Base-by-base conservation (phyloP, 1,140 invertebrate species). In the Hypsibius dujardini region DNA sequence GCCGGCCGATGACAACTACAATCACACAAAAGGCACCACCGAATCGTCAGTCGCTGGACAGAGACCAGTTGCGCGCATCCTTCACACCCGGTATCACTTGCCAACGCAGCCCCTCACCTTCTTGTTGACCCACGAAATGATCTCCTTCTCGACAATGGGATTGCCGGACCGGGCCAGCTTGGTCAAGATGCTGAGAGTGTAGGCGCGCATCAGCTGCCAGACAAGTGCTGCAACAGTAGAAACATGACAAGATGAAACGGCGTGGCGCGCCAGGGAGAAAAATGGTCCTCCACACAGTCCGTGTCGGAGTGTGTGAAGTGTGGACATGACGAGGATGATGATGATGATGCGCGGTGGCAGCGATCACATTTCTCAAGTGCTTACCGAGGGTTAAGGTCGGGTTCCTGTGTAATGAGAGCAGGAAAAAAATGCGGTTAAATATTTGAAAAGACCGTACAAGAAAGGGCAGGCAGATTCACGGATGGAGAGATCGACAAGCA, bases 81-180 rank as follows among this genome's bases (percentile, higher is more conserved):
- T n/a, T n/a, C n/a, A n/a, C n/a, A n/a, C n/a, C n/a, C n/a, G n/a
- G 85, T 95, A 98, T 98, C 73, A 98, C 81, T 80, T 99, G 95
- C 95, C 95, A 99, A 69, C 98, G 93, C n/a, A 70, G 45, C 72
- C 45, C 60, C 73, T 73, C 74, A 98, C 83, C 77, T 95, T 96
- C n/a, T 85, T 86, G 78, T 98, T 98, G 2, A 92, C 94, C 95
- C 95, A 99, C 56, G 87, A 86, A 1, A 97, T 88, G 75, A 98
- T 97, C 81, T 96, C 91, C 76, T 88, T 89, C 77, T 99, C 95
- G 40, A 93, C 89, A 73, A 95, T 88, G 1, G 90, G 87, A 78
- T 85, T 89, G 72, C 89, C 90, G 28, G 87, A 88, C 76, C 90
- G 87, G 40, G 90, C 90, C 73, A 98, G 82, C 74, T 92, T 87